phyloP scores from a whole-genome alignment of 2,888 invertebrate genomes.

The Candidula unifasciata region DNA sequence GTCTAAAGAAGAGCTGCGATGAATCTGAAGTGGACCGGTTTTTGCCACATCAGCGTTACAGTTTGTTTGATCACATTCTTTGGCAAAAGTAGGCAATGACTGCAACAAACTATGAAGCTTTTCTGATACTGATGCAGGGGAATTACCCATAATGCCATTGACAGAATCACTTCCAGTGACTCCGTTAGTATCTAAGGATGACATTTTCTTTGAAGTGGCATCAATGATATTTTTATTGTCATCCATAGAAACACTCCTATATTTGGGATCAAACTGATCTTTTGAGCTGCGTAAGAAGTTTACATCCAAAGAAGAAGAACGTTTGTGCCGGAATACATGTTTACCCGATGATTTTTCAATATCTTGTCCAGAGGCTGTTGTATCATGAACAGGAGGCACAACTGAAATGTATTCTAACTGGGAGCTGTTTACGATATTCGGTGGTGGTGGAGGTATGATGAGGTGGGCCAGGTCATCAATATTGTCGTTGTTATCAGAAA shows the following conservation, averaged over 20 bases:
- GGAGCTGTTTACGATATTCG: conserved; percentile 57
- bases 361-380: not conserved
- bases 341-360: not conserved
- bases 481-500: conserved; percentile 37
- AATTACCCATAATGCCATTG: conserved; percentile 55
- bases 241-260: conserved; percentile 52
- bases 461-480: conserved; percentile 69
- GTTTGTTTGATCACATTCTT: conserved; percentile 46
- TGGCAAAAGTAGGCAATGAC: conserved; percentile 62
- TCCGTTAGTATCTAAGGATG: not conserved
- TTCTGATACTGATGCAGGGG: conserved; percentile 71
- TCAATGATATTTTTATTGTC: conserved; percentile 41
- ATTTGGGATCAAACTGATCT: conserved; percentile 50
- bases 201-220: not conserved
- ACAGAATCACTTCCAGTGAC: conserved; percentile 1
- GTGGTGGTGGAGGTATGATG: conserved; percentile 72
- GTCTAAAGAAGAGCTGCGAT: conserved; percentile 56
- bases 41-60: conserved; percentile 31
- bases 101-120: conserved; percentile 68
- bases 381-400: conserved; percentile 63
- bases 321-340: conserved; percentile 55
- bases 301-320: conserved; percentile 62
- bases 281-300: conserved; percentile 52
- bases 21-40: conserved; percentile 51
- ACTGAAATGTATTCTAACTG: conserved; percentile 62